Evolutionary conservation across 92 coral and sea anemone species (phyloP).

Genomic region (Actinernus sp.): DNA sequence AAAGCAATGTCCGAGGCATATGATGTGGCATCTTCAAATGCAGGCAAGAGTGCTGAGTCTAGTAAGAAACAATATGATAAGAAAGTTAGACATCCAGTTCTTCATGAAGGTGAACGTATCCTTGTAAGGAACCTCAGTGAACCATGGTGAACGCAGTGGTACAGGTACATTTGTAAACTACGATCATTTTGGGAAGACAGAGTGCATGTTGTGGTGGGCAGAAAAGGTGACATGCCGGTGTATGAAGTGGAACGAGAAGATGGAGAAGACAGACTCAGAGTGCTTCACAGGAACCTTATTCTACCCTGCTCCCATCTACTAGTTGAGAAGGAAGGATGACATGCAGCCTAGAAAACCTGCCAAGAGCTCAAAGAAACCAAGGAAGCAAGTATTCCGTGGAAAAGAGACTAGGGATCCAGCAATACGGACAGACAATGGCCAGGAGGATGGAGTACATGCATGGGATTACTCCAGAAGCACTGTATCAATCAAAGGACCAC

Average conservation of each 20-base stretch:
- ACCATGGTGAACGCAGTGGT: constrained; percentile 46
- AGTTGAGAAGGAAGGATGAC: background rate
- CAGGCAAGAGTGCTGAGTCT: constrained; percentile 20
- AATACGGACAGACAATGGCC: too few species aligned
- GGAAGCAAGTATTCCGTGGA: too few species aligned
- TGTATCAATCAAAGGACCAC: constrained; percentile 6
- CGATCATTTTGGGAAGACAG: constrained; percentile 21
- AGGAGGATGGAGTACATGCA: too few species aligned
- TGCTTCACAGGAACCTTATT: constrained; percentile 2
- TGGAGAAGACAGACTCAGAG: background rate
- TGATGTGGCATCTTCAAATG: constrained; percentile 35
- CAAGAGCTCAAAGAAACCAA: background rate
- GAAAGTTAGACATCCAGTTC: constrained; percentile 6
- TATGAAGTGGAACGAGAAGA: constrained; percentile 4
- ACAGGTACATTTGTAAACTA: constrained; percentile 52
- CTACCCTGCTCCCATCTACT: constrained; percentile 4
- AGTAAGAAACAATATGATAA: constrained; percentile 38
- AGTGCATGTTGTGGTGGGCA: constrained; percentile 15
- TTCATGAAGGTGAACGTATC: constrained; percentile 30
- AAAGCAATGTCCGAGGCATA: constrained; percentile 68
- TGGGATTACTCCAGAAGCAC: too few species aligned
- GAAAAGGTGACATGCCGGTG: constrained; percentile 1
- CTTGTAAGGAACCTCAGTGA: constrained; percentile 52
- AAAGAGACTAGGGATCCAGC: background rate
- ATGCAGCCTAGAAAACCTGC: background rate